Evolutionary conservation across 2,797 vertebrate species (phyloP), one percentile per base, ranked within the genome.

Genomic region (Alcedo quadribrachys): DNA sequence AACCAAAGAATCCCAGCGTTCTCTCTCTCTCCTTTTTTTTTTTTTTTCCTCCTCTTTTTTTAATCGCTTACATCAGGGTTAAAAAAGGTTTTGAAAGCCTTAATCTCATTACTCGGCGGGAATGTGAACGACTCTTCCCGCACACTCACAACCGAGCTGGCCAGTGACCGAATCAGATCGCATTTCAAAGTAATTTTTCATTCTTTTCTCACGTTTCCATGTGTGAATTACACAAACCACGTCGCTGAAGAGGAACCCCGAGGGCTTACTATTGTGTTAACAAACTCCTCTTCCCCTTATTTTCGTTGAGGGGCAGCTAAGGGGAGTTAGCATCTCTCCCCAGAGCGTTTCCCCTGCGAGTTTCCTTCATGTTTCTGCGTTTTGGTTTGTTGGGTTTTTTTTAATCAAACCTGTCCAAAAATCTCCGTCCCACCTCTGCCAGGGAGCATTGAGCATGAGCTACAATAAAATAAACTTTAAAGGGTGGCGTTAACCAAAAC

Each of bases 161-260:
- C 25, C 28, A 27, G 84, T 7, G 66, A 69, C 18, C 11, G 18
- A 79, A 4, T 18, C 46, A 70, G 92, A 57, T 94, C 94, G 14
- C 91, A 65, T 95, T 96, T 95, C 95, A 84, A 86, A 96, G 92
- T 2, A 30, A 81, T 83, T 85, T 83, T 70, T 92, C 89, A n/a
- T 74, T 53, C 85, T 87, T 94, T 93, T 92, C 94, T 93, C 94
- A 77, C 94, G 40, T 95, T 93, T 85, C 85, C 85, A 88, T 75
- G 90, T 90, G 91, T 61, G 93, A 90, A 84, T 81, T 71, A 65
- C 90, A 68, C 75, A 32, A 65, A 81, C 6, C 91, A 16, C 70
- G 35, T 10, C 53, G 66, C 87, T 7, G 85, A 11, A 69, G 76
- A 84, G 83, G 53, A 90, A 7, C 76, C 54, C 82, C 67, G 66